phyloP scores from a whole-genome alignment of 2,888 invertebrate species.

The Elmis aenea region DNA sequence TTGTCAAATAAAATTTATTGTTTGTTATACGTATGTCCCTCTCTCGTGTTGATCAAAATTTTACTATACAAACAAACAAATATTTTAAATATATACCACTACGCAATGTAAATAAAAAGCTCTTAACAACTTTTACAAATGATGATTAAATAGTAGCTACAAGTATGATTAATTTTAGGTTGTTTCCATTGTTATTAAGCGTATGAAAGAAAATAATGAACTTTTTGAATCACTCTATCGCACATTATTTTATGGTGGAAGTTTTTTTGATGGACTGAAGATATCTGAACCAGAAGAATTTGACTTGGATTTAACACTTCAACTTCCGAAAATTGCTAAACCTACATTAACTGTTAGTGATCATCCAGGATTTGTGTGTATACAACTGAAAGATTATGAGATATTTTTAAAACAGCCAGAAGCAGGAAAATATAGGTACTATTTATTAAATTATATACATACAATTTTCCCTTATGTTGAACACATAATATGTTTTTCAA shows the following conservation, averaged over 20 bases:
- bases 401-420: slow-evolving; percentile 26
- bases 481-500: no score
- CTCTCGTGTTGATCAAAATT: no score
- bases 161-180: slow-evolving; percentile 25
- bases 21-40: no score
- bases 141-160: no score
- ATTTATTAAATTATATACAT: no score
- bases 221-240: slow-evolving; percentile 37
- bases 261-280: slow-evolving; percentile 57
- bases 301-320: slow-evolving; percentile 56
- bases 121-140: no score
- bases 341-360: slow-evolving; percentile 33
- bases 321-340: slow-evolving; percentile 48
- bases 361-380: slow-evolving; percentile 48
- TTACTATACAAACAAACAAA: no score
- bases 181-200: slow-evolving; percentile 27
- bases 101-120: no score
- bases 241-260: slow-evolving; percentile 55
- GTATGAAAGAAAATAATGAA: slow-evolving; percentile 34
- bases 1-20: no score
- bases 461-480: no score
- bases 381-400: slow-evolving; percentile 38
- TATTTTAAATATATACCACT: no score
- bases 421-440: slow-evolving; percentile 8
- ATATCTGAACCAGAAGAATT: slow-evolving; percentile 57